These are phyloP conservation scores for Gryllus bimaculatus DNA, from an alignment of 1,140 invertebrate genomes.

Conservation along the genomic window DNA sequence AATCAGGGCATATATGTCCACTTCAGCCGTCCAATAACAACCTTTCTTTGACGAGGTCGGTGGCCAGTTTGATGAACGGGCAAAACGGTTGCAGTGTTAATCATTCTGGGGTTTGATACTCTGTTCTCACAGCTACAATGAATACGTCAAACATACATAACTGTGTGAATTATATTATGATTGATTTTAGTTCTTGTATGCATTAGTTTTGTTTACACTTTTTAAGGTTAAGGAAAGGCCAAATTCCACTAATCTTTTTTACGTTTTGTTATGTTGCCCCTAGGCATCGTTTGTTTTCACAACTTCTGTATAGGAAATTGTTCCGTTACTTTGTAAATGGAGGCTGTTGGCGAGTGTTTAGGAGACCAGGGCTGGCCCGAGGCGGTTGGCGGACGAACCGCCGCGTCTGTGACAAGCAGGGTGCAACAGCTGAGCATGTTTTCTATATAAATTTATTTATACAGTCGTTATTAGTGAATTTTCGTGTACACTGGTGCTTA, in stretches of 20 bases:
- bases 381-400: not conserved
- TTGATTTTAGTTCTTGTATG: not conserved
- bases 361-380: not conserved
- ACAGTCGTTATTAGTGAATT: not conserved
- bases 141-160: not conserved
- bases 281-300: not conserved
- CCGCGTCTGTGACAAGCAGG: not conserved
- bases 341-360: not conserved
- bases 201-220: conserved; percentile 5
- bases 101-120: not conserved
- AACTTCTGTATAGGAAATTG: not conserved
- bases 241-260: not conserved
- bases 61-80: not conserved
- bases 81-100: not conserved
- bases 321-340: not conserved
- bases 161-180: not conserved
- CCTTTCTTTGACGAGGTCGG: not conserved
- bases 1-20: no score
- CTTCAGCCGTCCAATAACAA: not conserved
- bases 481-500: conserved; percentile 3
- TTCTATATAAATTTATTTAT: not conserved
- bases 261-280: not conserved
- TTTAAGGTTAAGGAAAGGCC: not conserved
- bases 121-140: not conserved
- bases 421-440: not conserved